Percentiles rank a stretch among this genome's conserved stretches.
These are phyloP conservation scores for Calliopsis andreniformis DNA, from an alignment of 1,140 invertebrate genomes.

Conservation along the genomic window DNA sequence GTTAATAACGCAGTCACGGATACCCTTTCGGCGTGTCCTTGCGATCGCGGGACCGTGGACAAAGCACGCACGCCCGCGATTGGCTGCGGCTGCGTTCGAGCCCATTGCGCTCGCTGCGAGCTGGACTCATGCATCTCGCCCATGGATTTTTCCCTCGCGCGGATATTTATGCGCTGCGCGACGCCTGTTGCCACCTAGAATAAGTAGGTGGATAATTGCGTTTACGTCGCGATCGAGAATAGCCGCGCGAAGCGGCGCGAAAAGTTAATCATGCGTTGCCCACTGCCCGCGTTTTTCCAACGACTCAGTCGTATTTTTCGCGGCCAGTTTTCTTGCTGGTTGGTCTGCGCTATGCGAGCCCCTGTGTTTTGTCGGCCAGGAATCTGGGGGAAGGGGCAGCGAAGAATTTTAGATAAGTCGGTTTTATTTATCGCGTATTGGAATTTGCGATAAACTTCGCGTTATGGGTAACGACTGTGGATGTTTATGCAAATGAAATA, in stretches of 20 bases:
- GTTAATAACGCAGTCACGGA: conserved; percentile 66
- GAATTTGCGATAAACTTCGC: too few relatives aligned
- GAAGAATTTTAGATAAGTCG: too few relatives aligned
- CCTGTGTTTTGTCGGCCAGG: too few relatives aligned
- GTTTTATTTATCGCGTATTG: too few relatives aligned
- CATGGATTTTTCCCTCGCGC: neutral
- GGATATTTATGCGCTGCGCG: conserved; percentile 45
- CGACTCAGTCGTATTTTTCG: neutral
- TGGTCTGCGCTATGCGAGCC: too few relatives aligned
- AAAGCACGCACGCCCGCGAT: conserved; percentile 34
- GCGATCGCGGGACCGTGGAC: conserved; percentile 36
- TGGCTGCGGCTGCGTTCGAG: conserved; percentile 11
- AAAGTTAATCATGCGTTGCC: conserved; percentile 54
- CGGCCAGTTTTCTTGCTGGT: too few relatives aligned
- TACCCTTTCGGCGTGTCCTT: conserved; percentile 65
- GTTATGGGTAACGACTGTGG: too few relatives aligned
- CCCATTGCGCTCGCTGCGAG: conserved; percentile 12
- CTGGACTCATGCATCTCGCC: conserved; percentile 26
- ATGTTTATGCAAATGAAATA: too few relatives aligned
- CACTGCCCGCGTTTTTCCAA: conserved; percentile 13
- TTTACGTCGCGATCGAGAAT: conserved; percentile 48
- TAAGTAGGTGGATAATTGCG: conserved; percentile 58
- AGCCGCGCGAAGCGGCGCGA: conserved; percentile 39
- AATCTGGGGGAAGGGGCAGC: too few relatives aligned
- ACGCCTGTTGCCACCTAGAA: conserved; percentile 42